Conservation (phyloP, 2,113 vertebrate genomes). For the Ploceus nigricollis region DNA sequence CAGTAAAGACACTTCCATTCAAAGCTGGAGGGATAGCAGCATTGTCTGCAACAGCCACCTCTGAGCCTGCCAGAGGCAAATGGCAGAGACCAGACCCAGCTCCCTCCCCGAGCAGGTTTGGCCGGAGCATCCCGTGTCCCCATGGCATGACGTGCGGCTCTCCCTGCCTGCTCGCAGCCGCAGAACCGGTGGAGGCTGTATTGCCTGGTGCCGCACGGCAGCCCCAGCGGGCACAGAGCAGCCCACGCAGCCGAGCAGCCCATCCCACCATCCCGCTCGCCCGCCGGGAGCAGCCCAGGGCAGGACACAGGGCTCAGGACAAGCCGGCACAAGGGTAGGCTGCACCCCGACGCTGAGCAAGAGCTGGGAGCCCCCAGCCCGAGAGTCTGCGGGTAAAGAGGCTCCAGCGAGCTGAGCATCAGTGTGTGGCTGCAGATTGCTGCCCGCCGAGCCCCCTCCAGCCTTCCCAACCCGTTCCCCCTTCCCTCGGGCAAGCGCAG, state of each 20-base stretch:
- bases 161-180: not conserved
- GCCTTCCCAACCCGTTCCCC: not conserved
- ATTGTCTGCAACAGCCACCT: not conserved
- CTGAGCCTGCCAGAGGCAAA: not conserved
- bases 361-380: not conserved
- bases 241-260: not conserved
- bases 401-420: not conserved
- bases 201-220: not conserved
- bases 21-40: not conserved
- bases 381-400: not conserved
- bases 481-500: not conserved
- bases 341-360: not conserved
- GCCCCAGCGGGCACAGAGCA: not conserved
- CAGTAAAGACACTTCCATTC: not conserved
- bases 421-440: rapidly evolving
- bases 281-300: not conserved
- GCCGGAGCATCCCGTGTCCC: not conserved
- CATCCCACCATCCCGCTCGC: not conserved
- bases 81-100: not conserved
- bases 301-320: not conserved
- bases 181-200: constrained; percentile 35
- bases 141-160: not conserved
- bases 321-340: not conserved
- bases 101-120: constrained; percentile 2
- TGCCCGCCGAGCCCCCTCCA: not conserved